phyloP scores from a whole-genome alignment of 2,888 invertebrate species.

The Pseudococcus longispinus region DNA sequence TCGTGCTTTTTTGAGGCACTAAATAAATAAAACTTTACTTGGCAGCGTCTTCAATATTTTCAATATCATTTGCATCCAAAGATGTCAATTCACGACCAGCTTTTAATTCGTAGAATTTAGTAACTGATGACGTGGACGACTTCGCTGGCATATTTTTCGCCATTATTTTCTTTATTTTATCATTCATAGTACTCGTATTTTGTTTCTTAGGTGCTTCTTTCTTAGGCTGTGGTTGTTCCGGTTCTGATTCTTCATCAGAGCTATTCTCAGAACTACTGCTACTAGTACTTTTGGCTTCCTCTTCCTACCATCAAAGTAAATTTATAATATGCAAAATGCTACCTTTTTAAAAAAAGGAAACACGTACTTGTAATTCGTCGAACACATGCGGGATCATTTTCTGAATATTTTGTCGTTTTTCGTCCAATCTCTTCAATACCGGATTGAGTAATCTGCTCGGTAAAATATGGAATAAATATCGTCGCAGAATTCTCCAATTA shows the following conservation, averaged over 20 bases:
- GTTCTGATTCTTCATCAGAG: conserved; percentile 83
- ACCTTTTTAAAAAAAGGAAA: neutral
- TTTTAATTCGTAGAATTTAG: conserved; percentile 71
- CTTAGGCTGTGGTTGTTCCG: conserved; percentile 75
- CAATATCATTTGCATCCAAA: conserved; percentile 45
- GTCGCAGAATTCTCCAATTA: neutral
- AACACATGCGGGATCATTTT: conserved; percentile 68
- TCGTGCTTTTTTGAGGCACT: neutral
- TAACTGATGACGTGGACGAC: conserved; percentile 62
- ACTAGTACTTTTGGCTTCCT: conserved; percentile 62
- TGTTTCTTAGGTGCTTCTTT: conserved; percentile 60
- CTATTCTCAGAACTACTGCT: conserved; percentile 64
- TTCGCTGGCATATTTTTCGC: conserved; percentile 61
- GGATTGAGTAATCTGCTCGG: conserved; percentile 76
- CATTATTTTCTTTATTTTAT: conserved; percentile 62
- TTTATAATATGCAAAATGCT: conserved; percentile 57
- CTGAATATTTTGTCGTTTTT: conserved; percentile 70
- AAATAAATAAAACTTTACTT: conserved; percentile 7
- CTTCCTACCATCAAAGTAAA: conserved; percentile 61
- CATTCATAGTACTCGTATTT: neutral
- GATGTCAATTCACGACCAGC: conserved; percentile 69
- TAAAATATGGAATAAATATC: conserved; percentile 47
- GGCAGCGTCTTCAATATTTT: conserved; percentile 34
- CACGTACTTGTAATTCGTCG: conserved; percentile 65
- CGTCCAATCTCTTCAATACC: conserved; percentile 82